A percentile compares a stretch with the other conserved stretches of the same genome.
Evolutionary conservation across 2,797 vertebrate genomes (phyloP).

Genomic region (Sciurus vulgaris): DNA sequence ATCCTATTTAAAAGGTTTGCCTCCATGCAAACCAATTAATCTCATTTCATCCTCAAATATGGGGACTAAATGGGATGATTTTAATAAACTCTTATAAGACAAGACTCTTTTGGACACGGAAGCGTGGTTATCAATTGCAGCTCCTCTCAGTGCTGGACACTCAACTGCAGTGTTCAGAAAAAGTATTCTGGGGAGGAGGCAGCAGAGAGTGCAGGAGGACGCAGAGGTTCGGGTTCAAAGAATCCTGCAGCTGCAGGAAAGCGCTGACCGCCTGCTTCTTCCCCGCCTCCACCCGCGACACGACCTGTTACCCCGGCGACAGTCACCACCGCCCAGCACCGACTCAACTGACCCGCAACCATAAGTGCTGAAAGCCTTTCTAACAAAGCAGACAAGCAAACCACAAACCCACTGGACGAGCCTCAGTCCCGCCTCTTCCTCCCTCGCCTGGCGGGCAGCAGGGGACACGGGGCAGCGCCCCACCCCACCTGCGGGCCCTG

Average conservation of each 20-base stretch:
- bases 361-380: background rate
- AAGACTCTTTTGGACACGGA: background rate
- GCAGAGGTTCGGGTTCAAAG: background rate
- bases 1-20: background rate
- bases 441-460: rapidly evolving
- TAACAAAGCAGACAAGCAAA: background rate
- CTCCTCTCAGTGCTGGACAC: background rate
- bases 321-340: background rate
- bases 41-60: background rate
- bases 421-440: background rate
- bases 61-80: background rate
- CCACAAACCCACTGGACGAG: background rate
- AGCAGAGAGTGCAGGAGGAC: background rate
- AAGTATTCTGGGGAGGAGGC: background rate
- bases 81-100: background rate
- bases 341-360: background rate
- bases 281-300: background rate
- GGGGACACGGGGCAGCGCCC: background rate
- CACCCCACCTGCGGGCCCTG: background rate
- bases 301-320: slow-evolving; percentile 4
- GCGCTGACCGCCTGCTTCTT: background rate
- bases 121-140: background rate
- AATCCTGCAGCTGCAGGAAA: background rate
- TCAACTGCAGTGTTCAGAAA: background rate
- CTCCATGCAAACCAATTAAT: background rate